Evolutionary conservation across 2,888 invertebrate genomes (phyloP), one percentile per base, ranked within the genome.

Genomic region (Heteromurus nitidus): DNA sequence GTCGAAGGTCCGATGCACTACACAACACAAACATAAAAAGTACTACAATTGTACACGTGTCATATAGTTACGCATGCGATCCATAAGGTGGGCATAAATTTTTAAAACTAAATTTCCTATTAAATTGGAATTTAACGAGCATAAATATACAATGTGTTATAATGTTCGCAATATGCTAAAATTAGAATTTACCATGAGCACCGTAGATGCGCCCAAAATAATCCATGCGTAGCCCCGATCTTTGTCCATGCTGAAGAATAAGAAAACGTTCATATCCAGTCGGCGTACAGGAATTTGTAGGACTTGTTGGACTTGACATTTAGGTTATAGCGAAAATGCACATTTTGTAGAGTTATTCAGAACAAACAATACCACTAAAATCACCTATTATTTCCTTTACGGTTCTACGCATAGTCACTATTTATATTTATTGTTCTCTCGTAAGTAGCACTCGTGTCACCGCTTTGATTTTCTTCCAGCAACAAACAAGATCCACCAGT

Each of bases 191-290:
- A 84, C 84, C 86, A 85, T 84, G 11, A 86, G 81, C 36, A 84
- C 50, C 2, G 84, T 68, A 31, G 85, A 82, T 16, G 86, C 85
- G 11, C 84, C 85, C 2, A 82, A 76, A 26, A 86, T 82, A n/a
- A 86, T 73, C 86, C 86, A 86, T 22, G 84, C 84, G 65, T 85
- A 86, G 22, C 84, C 85, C 64, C 80, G 76, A 53, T 86, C 86
- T 47, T 77, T 81, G 28, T 85, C 82, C 69, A 81, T 74, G 13
- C 22, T 70, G 65, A 64, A 18, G 13, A 64, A 24, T 22, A 42
- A 36, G 13, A 60, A 9, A 36, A 18, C 62, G 20, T 2, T 42
- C 64, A 64, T 64, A 2, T 5, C 64, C 26, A 62, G 1, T 31
- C 7, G 13, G 55, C 26, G 3, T 13, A 3, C 24, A 26, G 11